A percentile compares a stretch with the other conserved stretches of the same genome.
These are phyloP conservation scores for Epicampocera succincta DNA, from an alignment of 2,888 invertebrate species.

Conservation along the genomic window DNA sequence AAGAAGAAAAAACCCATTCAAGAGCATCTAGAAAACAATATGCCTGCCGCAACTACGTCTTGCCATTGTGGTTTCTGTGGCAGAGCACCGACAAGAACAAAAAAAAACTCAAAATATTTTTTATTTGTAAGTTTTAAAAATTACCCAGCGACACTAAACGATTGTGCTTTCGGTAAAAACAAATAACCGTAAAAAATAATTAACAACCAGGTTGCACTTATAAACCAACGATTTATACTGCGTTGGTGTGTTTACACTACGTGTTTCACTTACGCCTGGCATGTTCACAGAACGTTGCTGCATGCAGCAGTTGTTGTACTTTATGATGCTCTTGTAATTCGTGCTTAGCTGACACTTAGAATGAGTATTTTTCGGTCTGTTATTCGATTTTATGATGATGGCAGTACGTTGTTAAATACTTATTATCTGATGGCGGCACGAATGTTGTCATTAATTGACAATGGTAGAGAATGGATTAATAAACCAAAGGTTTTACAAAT, in stretches of 20 bases:
- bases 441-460: neutral
- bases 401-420: neutral
- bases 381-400: constrained; percentile 35
- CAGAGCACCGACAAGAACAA: too few species aligned
- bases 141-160: too few species aligned
- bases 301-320: neutral
- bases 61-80: too few species aligned
- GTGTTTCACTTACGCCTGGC: neutral
- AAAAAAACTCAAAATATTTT: too few species aligned
- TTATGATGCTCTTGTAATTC: constrained; percentile 24
- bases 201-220: neutral
- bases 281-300: constrained; percentile 2
- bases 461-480: neutral
- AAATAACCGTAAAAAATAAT: neutral
- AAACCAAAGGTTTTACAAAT: neutral
- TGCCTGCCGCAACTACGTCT: too few species aligned
- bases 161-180: too few species aligned
- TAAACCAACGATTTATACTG: neutral
- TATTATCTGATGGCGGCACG: neutral
- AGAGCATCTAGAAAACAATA: too few species aligned
- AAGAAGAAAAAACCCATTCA: too few species aligned
- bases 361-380: neutral
- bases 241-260: neutral
- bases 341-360: constrained; percentile 43
- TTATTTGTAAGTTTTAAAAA: too few species aligned